Percentiles rank a stretch among this genome's conserved stretches.
phyloP scores from a whole-genome alignment of 2,888 invertebrate species.

The Papilio demoleus region DNA sequence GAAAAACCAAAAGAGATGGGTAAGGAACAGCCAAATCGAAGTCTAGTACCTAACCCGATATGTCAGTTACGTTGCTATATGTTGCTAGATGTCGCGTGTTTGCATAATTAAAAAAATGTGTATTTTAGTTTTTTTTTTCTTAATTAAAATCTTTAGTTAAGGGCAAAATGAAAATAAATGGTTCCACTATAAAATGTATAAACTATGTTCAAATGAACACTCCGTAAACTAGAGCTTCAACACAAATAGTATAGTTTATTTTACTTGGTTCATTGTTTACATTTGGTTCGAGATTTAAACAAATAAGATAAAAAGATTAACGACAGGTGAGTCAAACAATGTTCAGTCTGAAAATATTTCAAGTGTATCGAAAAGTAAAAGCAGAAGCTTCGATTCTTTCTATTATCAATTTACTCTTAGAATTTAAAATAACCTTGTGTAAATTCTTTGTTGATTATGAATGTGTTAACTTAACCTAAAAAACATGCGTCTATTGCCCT shows the following conservation, averaged over 20 bases:
- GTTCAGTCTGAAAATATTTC: constrained; percentile 26
- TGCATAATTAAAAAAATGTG: no score
- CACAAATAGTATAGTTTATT: constrained; percentile 27
- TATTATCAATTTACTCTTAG: background rate
- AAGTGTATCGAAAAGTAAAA: constrained; percentile 19
- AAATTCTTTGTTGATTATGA: background rate
- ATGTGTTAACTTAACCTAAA: background rate
- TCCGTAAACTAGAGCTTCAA: background rate
- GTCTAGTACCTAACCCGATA: no score
- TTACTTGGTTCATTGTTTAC: constrained; percentile 31
- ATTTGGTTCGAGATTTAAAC: constrained; percentile 19
- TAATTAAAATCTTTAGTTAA: no score
- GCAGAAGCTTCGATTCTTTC: background rate
- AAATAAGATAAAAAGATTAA: constrained; percentile 16
- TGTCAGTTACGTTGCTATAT: no score
- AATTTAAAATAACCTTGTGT: background rate
- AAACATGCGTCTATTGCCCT: background rate
- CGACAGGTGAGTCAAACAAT: constrained; percentile 24
- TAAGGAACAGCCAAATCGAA: no score
- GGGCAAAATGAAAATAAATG: background rate
- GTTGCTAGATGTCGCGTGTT: no score
- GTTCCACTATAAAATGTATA: background rate
- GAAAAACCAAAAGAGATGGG: no score
- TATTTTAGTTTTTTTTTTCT: no score
- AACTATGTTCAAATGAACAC: background rate